Percentiles rank a stretch among this genome's conserved stretches.
Evolutionary conservation across 2,797 vertebrate species (phyloP).

Genomic region (Onychomys arenicola): DNA sequence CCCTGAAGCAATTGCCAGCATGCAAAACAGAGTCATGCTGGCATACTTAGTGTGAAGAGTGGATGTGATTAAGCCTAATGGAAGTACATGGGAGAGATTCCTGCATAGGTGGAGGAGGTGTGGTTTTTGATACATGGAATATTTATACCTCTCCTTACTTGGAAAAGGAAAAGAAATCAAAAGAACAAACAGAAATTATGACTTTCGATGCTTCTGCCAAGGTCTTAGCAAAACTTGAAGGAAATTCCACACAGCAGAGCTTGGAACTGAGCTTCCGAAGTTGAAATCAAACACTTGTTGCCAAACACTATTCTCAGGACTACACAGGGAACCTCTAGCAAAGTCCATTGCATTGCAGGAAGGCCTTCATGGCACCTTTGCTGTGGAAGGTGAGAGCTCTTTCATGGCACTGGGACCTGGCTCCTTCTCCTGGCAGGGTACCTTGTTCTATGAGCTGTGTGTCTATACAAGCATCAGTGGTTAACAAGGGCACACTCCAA

Average conservation of each 20-base stretch:
- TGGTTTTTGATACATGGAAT: constrained; percentile 56
- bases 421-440: background rate
- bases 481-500: background rate
- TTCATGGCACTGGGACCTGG: background rate
- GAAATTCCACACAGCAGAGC: constrained; percentile 52
- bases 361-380: background rate
- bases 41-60: background rate
- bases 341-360: background rate
- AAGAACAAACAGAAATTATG: constrained; percentile 68
- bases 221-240: constrained; percentile 45
- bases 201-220: constrained; percentile 68
- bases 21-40: background rate
- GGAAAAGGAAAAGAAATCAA: constrained; percentile 14
- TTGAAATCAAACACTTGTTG: constrained; percentile 20
- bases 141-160: constrained; percentile 60
- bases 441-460: background rate
- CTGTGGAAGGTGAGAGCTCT: background rate
- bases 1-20: constrained; percentile 2
- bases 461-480: background rate
- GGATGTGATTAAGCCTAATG: constrained; percentile 24
- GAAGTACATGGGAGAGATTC: background rate
- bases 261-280: constrained; percentile 41
- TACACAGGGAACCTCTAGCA: constrained; percentile 8
- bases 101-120: background rate
- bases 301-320: constrained; percentile 3